phyloP scores from a whole-genome alignment of 1,140 invertebrate genomes.

The Muscidifurax raptorellus region DNA sequence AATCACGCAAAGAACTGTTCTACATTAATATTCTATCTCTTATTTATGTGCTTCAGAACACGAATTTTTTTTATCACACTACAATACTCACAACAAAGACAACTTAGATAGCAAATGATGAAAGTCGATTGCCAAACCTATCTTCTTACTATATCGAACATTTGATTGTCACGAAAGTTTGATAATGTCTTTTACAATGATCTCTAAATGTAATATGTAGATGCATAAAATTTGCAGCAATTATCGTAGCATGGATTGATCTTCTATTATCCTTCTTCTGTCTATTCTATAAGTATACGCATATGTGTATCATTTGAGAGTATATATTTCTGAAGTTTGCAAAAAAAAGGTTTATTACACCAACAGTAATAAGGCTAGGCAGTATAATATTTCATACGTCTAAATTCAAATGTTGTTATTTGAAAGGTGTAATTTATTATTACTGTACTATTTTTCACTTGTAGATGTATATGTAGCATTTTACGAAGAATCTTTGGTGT shows the following conservation, averaged over 20 bases:
- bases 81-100: neutral
- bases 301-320: neutral
- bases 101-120: neutral
- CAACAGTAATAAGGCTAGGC: neutral
- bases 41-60: no score
- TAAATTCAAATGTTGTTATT: neutral
- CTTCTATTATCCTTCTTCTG: conserved; percentile 33
- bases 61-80: no score
- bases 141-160: neutral
- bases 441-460: neutral
- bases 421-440: neutral
- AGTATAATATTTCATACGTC: neutral
- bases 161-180: neutral
- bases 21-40: no score
- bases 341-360: neutral
- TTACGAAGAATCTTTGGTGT: neutral
- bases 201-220: conserved; percentile 2
- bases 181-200: neutral
- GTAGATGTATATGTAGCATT: neutral
- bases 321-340: no score
- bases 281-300: neutral
- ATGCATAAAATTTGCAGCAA: conserved; percentile 16
- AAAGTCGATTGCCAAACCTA: neutral
- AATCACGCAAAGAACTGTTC: no score
- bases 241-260: conserved; percentile 41